Evolutionary conservation across 1,140 invertebrate species (phyloP), one percentile per base, ranked within the genome.

Genomic region (Meteorus sp.): DNA sequence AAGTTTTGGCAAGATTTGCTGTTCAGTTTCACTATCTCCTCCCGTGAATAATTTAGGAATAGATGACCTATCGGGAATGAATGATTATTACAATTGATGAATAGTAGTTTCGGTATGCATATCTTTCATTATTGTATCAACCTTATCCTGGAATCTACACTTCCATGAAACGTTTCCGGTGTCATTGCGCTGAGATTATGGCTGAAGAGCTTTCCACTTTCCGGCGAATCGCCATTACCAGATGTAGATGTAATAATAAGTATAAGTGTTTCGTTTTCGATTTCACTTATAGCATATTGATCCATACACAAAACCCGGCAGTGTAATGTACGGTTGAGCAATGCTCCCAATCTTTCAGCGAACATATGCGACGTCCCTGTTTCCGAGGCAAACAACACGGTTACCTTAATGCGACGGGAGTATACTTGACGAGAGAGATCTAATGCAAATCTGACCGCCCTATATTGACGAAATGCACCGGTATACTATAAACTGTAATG

Each of bases 371-470:
- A 97, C 74, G 93, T 94, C 45, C 95, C 95, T 0, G 95, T 98
- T 82, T 98, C 95, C 0, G 95, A 97, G 1, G 93, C 95, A 74
- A 93, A 98, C 0, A 98, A 72, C 22, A 97, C 91, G 0, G 94
- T 97, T 7, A 94, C 94, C 77, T 96, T 96, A 63, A 97, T 95
- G 64, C 95, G 84, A 70, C 91, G 86, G 2, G 93, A 94, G 43
- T 97, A 80, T 5, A 94, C 94, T 73, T 93, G 89, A 15, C 94
- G 93, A 79, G 97, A 98, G 57, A 98, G 81, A 79, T 97, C 97
- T 11, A 94, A 96, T 29, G 95, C 97, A 76, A 98, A 97, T 82
- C 97, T 97, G 25, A 98, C 95, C 53, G 95, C 95, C 70, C 95
- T 93, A 63, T 63, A 59, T 51, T 54, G 45, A 63, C 5, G n/a